Percentiles rank a stretch among this genome's conserved stretches.
phyloP scores from a whole-genome alignment of 1,140 invertebrate species.

The Zaprionus ghesquierei region DNA sequence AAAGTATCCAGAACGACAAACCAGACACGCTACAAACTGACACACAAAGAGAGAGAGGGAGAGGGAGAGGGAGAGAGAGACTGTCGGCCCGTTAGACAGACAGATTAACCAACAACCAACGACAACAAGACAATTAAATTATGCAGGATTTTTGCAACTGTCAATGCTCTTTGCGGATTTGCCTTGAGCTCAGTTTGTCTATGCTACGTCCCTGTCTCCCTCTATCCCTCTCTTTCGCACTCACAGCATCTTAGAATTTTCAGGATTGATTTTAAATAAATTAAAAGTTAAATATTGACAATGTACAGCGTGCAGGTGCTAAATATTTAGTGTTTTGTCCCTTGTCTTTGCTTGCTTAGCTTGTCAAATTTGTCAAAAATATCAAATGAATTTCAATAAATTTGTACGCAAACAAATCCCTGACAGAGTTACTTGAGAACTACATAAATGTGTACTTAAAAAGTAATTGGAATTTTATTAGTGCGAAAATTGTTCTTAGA shows the following conservation, averaged over 20 bases:
- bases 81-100: neutral
- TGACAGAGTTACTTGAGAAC: neutral
- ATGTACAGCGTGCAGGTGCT: slow-evolving; percentile 26
- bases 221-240: neutral
- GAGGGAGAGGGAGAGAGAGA: slow-evolving; percentile 1
- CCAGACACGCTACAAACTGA: slow-evolving; percentile 5
- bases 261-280: slow-evolving; percentile 67
- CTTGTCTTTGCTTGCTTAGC: too few species aligned
- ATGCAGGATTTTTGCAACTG: slow-evolving; percentile 54
- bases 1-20: slow-evolving; percentile 24
- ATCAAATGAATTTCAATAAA: slow-evolving; percentile 26
- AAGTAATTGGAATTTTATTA: neutral
- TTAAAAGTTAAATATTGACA: slow-evolving; percentile 64
- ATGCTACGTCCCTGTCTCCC: neutral
- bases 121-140: slow-evolving; percentile 66
- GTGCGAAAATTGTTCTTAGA: neutral
- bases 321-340: neutral
- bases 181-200: neutral
- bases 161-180: slow-evolving; percentile 25
- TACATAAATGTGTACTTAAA: neutral
- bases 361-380: slow-evolving; percentile 33
- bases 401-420: neutral
- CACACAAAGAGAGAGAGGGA: neutral
- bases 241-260: neutral
- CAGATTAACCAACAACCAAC: slow-evolving; percentile 20